These are phyloP conservation scores for Trichopria drosophilae DNA, from an alignment of 2,888 invertebrate species.

Conservation along the genomic window DNA sequence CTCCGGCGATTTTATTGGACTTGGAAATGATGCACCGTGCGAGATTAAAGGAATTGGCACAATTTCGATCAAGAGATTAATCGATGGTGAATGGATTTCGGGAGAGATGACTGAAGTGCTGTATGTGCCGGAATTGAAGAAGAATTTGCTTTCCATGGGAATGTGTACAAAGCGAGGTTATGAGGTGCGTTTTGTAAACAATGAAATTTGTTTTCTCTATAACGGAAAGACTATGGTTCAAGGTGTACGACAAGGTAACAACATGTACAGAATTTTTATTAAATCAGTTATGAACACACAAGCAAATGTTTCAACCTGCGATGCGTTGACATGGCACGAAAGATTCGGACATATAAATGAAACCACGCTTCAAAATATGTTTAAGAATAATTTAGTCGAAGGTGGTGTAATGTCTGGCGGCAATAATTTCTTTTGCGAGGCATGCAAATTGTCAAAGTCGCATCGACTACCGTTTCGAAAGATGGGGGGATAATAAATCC, in stretches of 20 bases:
- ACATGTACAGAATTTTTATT: constrained; percentile 9
- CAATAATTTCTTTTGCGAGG: constrained; percentile 11
- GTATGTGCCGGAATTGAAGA: constrained; percentile 21
- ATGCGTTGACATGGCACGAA: constrained; percentile 5
- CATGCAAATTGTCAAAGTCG: constrained; percentile 19
- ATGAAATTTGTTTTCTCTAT: background rate
- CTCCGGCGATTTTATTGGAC: constrained; percentile 1
- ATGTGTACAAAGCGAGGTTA: constrained; percentile 10
- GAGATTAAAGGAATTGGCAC: constrained; percentile 11
- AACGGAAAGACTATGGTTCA: background rate
- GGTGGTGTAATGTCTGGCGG: constrained; percentile 7
- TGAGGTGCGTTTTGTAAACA: constrained; percentile 8
- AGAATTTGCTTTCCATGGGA: constrained; percentile 23
- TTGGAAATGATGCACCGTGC: constrained; percentile 17
- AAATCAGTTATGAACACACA: background rate
- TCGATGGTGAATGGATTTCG: constrained; percentile 12
- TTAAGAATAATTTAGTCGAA: background rate
- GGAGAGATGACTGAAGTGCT: constrained; percentile 21
- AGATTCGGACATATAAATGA: too few species aligned
- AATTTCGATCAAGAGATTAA: constrained; percentile 7
- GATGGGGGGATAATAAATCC: background rate
- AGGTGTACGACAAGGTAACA: constrained; percentile 7
- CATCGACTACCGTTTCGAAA: constrained; percentile 21
- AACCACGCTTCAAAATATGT: background rate
- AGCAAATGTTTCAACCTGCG: constrained; percentile 3